Conservation (phyloP, 2,888 invertebrate species). For the Epirrhoe alternata region DNA sequence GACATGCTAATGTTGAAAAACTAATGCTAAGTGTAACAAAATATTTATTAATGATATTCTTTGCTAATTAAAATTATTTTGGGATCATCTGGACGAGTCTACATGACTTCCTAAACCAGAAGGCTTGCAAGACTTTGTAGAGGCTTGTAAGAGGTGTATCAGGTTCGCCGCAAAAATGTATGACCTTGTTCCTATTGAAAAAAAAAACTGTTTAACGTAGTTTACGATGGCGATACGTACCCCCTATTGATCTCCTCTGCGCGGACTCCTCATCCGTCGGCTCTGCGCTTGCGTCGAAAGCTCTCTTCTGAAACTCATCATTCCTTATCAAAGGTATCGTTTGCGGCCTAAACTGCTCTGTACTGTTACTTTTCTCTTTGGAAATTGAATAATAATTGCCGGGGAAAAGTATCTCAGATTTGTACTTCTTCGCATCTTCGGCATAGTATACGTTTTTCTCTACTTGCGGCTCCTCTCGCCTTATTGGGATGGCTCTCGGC, state of each 20-base stretch:
- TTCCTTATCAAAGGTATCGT: conserved; percentile 72
- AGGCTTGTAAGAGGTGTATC: too few relatives aligned
- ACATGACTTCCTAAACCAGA: too few relatives aligned
- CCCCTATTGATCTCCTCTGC: conserved; percentile 76
- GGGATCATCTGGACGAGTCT: too few relatives aligned
- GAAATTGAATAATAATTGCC: conserved; percentile 81
- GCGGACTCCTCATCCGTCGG: conserved; percentile 67
- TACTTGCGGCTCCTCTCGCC: conserved; percentile 56
- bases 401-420: conserved; percentile 75
- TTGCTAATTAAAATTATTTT: too few relatives aligned
- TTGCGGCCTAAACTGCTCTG: conserved; percentile 62
- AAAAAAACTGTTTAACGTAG: too few relatives aligned
- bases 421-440: conserved; percentile 61
- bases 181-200: too few relatives aligned
- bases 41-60: too few relatives aligned
- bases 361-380: conserved; percentile 73
- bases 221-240: conserved; percentile 55
- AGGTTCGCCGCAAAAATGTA: too few relatives aligned
- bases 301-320: conserved; percentile 66
- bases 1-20: too few relatives aligned
- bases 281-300: conserved; percentile 63
- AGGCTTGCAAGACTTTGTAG: too few relatives aligned
- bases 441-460: conserved; percentile 69
- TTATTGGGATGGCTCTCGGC: conserved; percentile 69
- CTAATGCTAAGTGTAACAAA: too few relatives aligned